A percentile compares a stretch with the other conserved stretches of the same genome.
Conservation (phyloP, 2,797 vertebrate species). For the Rallus crepitans region DNA sequence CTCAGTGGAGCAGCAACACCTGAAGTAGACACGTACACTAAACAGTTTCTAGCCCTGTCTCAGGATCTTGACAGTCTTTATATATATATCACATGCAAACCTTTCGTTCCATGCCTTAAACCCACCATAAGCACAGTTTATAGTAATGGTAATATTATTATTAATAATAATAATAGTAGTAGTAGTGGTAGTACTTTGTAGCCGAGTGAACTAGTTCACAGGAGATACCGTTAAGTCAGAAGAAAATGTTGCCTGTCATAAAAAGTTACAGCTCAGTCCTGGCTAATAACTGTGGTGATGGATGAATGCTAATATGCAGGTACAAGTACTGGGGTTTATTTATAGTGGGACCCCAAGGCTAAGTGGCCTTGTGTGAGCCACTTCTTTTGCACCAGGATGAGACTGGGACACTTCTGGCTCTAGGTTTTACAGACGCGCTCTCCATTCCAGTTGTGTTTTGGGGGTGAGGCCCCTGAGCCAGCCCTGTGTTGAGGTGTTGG, state of each 20-base stretch:
- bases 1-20: neutral
- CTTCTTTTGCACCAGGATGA: neutral
- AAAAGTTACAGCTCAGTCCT: neutral
- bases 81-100: neutral
- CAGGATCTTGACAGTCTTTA: neutral
- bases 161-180: neutral
- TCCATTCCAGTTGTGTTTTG: neutral
- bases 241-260: neutral
- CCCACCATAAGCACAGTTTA: neutral
- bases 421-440: neutral
- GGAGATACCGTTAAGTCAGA: neutral
- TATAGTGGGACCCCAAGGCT: neutral
- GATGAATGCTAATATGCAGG: neutral
- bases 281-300: neutral
- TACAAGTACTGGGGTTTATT: neutral
- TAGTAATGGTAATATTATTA: neutral
- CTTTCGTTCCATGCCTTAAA: neutral
- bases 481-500: neutral
- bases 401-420: neutral
- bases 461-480: neutral
- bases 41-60: neutral
- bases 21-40: neutral
- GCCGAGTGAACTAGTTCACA: neutral
- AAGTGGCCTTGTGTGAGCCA: neutral
- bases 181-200: neutral